Evolutionary conservation across 2,797 vertebrate species (phyloP), one percentile per base, ranked within the genome.

Genomic region (Cynopterus sphinx): DNA sequence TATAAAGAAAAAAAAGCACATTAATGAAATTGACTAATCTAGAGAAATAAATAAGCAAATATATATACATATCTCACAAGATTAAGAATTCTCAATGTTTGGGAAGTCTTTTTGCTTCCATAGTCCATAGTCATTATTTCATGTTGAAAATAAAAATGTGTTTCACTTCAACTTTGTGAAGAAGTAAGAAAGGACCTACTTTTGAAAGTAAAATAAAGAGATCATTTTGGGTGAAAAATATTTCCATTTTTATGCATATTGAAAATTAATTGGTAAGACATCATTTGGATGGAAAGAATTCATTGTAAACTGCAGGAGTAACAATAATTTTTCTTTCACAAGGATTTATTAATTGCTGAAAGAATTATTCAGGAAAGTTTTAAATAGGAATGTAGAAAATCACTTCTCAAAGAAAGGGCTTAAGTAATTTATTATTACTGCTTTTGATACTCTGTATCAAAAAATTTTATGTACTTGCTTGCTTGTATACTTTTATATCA

Each of bases 241-340:
- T 49, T 86, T 84, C 33, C 33, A 87, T 70, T 95, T 51, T 92
- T 73, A 68, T n/a, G 53, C 13, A 81, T 65, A 73, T 63, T 96
- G 31, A 85, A 92, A 55, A 49, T 11, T 17, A 15, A 79, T n/a
- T 61, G 31, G 24, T 28, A 95, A 73, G n/a, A 83, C 68, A 31
- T 31, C 43, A 73, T 67, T 95, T 81, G 7, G 12, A 87, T 89
- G 85, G 11, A 36, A 79, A 91, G 17, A 94, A 90, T 75, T 95
- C 13, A 81, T 89, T 93, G 36, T 43, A 28, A 74, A 87, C 43
- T 78, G 6, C 17, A 82, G 10, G 15, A 91, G 26, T 73, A 77
- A 78, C 28, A 92, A 74, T 17, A 77, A 57, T 49, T 94, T 43
- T 41, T 90, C 77, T 92, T 82, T 19, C 73, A 65, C n/a, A 41